phyloP scores from a whole-genome alignment of 1,140 invertebrate genomes.

The Bombus confusus region DNA sequence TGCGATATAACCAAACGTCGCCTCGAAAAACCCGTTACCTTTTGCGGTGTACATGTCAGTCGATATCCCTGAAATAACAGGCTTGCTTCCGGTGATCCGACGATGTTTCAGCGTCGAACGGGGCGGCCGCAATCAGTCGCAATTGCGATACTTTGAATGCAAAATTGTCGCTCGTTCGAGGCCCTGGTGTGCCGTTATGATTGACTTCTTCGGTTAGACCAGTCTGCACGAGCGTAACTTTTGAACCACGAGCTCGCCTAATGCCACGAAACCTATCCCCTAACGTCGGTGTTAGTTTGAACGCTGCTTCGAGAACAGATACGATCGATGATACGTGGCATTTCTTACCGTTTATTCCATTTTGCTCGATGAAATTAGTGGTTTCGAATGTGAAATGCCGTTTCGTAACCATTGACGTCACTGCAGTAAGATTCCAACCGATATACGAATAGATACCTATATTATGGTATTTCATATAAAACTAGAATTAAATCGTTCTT shows the following conservation, averaged over 20 bases:
- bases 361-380: not conserved
- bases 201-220: slow-evolving; percentile 37
- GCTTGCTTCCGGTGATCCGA: slow-evolving; percentile 47
- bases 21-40: slow-evolving; percentile 39
- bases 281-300: not conserved
- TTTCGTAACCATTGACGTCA: slow-evolving; percentile 10
- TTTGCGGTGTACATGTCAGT: slow-evolving; percentile 38
- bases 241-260: not conserved
- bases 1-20: slow-evolving; percentile 21
- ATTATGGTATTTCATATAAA: not conserved
- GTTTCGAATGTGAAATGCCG: not conserved
- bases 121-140: slow-evolving; percentile 33
- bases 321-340: slow-evolving; percentile 4
- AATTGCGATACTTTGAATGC: slow-evolving; percentile 53
- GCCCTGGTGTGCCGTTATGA: slow-evolving; percentile 43
- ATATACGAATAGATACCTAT: not conserved
- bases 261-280: not conserved
- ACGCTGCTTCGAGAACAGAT: not conserved
- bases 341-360: slow-evolving; percentile 2
- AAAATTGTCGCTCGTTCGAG: slow-evolving; percentile 50
- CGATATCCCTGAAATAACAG: slow-evolving; percentile 51
- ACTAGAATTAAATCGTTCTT: not conserved
- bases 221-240: slow-evolving; percentile 24
- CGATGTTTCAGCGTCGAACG: slow-evolving; percentile 17
- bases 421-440: not conserved